Conservation (phyloP, 1,140 invertebrate species). For the Apocrypta bakeri region DNA sequence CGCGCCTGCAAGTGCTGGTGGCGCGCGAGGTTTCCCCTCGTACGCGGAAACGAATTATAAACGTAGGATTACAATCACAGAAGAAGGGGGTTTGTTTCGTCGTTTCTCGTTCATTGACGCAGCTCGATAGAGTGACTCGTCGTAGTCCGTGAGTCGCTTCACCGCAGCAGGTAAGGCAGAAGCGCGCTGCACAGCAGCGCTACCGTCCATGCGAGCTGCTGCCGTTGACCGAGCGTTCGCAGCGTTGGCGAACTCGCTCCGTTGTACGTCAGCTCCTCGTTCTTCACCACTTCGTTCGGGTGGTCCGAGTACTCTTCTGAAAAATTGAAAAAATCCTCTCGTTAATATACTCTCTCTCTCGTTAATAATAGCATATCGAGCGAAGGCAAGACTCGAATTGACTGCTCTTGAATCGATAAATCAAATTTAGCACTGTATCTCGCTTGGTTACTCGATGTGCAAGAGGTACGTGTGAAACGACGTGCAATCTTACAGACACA, state of each 20-base stretch:
- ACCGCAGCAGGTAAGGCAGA: slow-evolving; percentile 69
- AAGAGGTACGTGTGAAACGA: not conserved
- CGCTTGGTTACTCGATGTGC: too few relatives aligned
- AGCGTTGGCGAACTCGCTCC: slow-evolving; percentile 48
- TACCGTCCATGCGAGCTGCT: slow-evolving; percentile 54
- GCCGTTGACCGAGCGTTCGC: slow-evolving; percentile 39
- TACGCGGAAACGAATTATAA: slow-evolving; percentile 71
- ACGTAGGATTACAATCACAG: slow-evolving; percentile 74
- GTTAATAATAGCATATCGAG: too few relatives aligned
- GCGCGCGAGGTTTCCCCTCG: slow-evolving; percentile 15
- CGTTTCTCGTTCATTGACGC: slow-evolving; percentile 57
- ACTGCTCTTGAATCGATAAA: too few relatives aligned
- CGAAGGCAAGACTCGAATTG: too few relatives aligned
- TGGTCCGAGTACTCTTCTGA: slow-evolving; percentile 89
- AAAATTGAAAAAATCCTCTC: slow-evolving; percentile 53
- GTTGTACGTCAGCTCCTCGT: slow-evolving; percentile 89
- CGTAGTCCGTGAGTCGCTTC: slow-evolving; percentile 63
- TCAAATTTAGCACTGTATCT: too few relatives aligned
- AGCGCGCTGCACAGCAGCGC: slow-evolving; percentile 64
- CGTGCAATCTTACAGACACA: not conserved
- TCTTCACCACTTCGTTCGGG: slow-evolving; percentile 94
- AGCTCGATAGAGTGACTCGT: not conserved
- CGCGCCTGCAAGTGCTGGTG: not conserved
- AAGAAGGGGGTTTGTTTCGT: slow-evolving; percentile 69
- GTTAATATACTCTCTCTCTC: not conserved